Evolutionary conservation across 1,140 invertebrate genomes (phyloP), one percentile per base, ranked within the genome.

Genomic region (Temnothorax curvispinosus): DNA sequence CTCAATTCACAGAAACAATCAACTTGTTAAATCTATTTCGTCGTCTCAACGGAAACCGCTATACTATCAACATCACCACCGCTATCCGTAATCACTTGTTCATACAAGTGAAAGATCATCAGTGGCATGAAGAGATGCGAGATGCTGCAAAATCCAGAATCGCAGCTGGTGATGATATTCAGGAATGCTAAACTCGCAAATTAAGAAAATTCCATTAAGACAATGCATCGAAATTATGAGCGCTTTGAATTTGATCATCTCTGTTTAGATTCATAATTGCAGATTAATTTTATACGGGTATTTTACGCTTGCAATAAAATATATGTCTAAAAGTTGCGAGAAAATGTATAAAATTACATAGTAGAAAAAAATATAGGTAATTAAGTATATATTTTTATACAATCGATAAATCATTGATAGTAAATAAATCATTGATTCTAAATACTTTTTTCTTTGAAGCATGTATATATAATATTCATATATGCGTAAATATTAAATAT

Each of bases 11-110:
- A 72, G 38, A 11, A 74, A 56, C 54, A 84, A 84, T 84, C 80
- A 74, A 84, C 32, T 27, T 56, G 54, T 71, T 74, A 74, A 84
- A 84, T 75, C 69, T 84, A 75, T 84, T 84, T 11, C 27, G 18
- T 69, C 32, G 58, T 75, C 8, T 84, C 80, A 21, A 84, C n/a
- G 21, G n/a, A 75, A 58, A 84, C 50, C 35, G 18, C 47, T 13
- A 47, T 13, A 47, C 21, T 35, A 78, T 67, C 11, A 44, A 32
- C 60, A 47, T 65, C 5, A 41, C 27, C 32, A 38, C 54, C 27
- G 35, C 67, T 74, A 74, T 60, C 7, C 5, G 13, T 84, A 54
- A 56, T 56, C 18, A 11, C 4, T 84, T 56, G 35, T 54, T 84
- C 41, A 27, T 54, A 80, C 62, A 21, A 82, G 27, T 38, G 9